Conservation (phyloP, 2,797 vertebrate species). For the Clarias fuscus region DNA sequence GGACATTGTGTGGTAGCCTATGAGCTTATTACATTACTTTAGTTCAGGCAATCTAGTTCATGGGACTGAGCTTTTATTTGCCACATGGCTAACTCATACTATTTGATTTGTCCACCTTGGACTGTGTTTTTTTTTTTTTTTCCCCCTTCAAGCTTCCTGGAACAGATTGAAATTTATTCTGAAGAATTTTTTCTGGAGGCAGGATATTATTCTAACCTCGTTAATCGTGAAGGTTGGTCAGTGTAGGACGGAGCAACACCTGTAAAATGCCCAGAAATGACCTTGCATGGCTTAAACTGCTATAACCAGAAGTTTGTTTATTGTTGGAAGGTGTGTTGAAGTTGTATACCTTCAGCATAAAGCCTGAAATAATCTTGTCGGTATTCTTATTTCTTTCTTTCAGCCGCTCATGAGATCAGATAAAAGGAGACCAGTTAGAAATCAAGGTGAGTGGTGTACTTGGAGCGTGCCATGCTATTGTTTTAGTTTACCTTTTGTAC, state of each 20-base stretch:
- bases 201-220: no score
- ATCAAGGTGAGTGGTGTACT: background rate
- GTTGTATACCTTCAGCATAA: background rate
- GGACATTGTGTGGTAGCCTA: background rate
- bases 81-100: background rate
- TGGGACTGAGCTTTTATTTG: background rate
- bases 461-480: background rate
- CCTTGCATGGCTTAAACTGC: background rate
- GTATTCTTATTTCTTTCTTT: background rate
- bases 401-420: slow-evolving; percentile 39
- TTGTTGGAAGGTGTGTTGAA: background rate
- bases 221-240: background rate
- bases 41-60: background rate
- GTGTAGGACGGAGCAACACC: background rate
- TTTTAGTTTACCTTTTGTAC: background rate
- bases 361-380: background rate
- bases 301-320: background rate
- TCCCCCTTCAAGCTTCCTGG: no score
- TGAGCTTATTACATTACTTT: background rate
- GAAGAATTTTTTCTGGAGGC: no score
- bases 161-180: no score
- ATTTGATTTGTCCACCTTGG: background rate
- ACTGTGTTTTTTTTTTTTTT: background rate
- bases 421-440: background rate
- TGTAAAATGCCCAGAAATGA: background rate